phyloP scores from a whole-genome alignment of 2,888 invertebrate species.

The Sarcophaga rosellei region DNA sequence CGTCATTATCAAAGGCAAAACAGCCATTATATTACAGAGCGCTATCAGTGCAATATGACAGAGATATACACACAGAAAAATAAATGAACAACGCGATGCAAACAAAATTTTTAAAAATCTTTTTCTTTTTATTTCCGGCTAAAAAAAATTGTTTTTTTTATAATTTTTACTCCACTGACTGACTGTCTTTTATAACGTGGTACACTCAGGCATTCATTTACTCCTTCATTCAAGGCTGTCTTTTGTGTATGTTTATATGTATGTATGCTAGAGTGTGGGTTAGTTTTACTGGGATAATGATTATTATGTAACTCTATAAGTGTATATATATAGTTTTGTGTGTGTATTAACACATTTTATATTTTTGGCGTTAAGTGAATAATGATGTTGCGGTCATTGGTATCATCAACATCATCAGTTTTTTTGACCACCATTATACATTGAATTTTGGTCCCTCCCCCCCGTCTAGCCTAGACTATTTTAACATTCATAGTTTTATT shows the following conservation, averaged over 20 bases:
- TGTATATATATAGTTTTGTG: neutral
- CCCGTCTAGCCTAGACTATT: neutral
- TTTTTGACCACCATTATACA: conserved; percentile 53
- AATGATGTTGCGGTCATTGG: conserved; percentile 68
- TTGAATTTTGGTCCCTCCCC: conserved; percentile 29
- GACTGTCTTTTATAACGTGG: neutral
- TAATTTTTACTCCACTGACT: conserved; percentile 17
- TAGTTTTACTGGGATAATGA: conserved; percentile 41
- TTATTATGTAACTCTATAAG: conserved; percentile 18
- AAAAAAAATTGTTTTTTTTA: conserved; percentile 1
- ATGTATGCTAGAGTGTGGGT: neutral
- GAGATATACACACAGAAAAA: neutral
- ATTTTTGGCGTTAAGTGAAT: conserved; percentile 68
- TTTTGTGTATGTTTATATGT: neutral
- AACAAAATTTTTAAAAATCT: conserved; percentile 30
- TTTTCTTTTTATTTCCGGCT: conserved; percentile 37
- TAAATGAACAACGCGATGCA: neutral
- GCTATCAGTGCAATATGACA: conserved; percentile 29
- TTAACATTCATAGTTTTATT: neutral
- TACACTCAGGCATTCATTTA: neutral
- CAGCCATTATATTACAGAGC: conserved; percentile 1
- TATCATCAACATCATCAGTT: conserved; percentile 67
- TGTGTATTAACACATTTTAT: conserved; percentile 32
- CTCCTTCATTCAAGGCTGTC: conserved; percentile 13
- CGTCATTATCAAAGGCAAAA: neutral